phyloP scores from a whole-genome alignment of 2,113 vertebrate species.

The Toxotes chatareus region DNA sequence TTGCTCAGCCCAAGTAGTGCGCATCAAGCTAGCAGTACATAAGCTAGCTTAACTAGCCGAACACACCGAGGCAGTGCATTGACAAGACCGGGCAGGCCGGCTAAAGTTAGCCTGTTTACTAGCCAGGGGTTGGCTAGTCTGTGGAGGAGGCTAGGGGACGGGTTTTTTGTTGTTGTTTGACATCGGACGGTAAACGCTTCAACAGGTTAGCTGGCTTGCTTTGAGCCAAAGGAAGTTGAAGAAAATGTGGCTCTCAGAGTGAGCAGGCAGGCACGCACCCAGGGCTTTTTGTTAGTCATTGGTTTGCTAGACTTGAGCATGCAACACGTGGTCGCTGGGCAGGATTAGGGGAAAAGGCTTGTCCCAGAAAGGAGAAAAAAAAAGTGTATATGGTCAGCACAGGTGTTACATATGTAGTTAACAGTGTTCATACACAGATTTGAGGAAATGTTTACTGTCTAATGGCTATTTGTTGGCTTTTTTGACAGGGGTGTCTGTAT shows the following conservation, averaged over 20 bases:
- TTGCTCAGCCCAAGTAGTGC: constrained; percentile 51
- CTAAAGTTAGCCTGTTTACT: constrained; percentile 55
- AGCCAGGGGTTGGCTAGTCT: neutral
- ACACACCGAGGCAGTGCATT: constrained; percentile 2
- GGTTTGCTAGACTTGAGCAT: constrained; percentile 44
- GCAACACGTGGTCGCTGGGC: constrained; percentile 80
- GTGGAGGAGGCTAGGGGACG: neutral
- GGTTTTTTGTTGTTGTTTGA: too few species aligned
- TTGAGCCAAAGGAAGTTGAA: neutral
- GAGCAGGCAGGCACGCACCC: neutral
- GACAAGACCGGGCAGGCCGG: constrained; percentile 50
- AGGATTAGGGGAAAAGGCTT: constrained; percentile 27
- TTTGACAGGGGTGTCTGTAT: neutral
- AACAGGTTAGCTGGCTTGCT: constrained; percentile 4
- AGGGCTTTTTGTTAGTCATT: constrained; percentile 35
- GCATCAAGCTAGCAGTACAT: constrained; percentile 61
- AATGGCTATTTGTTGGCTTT: neutral
- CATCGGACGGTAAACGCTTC: neutral
- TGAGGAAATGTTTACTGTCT: neutral
- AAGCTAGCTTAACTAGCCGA: constrained; percentile 60
- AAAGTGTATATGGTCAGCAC: neutral
- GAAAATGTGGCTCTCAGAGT: neutral
- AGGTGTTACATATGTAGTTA: neutral
- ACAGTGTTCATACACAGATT: accelerated
- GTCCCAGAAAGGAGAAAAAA: neutral